Base-by-base conservation (phyloP, 1,140 invertebrate genomes). In the Temnothorax longispinosus region DNA sequence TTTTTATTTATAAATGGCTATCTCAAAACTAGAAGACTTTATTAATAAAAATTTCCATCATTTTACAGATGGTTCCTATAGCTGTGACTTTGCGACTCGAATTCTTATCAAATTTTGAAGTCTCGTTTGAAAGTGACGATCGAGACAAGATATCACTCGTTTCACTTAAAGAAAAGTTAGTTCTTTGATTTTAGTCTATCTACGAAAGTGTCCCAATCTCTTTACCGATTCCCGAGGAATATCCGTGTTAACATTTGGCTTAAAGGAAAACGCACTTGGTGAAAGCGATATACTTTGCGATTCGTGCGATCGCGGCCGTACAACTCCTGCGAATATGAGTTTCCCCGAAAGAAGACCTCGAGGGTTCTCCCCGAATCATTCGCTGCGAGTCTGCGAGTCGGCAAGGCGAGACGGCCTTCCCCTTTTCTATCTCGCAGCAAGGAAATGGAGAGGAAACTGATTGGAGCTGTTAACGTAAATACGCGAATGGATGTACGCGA, bases 401-500 rank as follows among this genome's bases (percentile, higher is more conserved):
- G 32, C 44, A 47, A 64, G 56, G 10, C 44, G 38, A 47, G 69
- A 54, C 69, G 38, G 41, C 44, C 65, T 60, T 88, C 76, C 18
- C 78, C 44, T 47, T 47, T 15, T 41, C 32, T 87, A 90, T 90
- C 85, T 74, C 86, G 78, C 77, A 89, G 76, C 85, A 88, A 88
- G 87, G 86, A 93, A 94, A 94, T 92, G 88, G 90, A 87, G 88
- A 91, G 88, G 89, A 92, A 94, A 93, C 91, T 92, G 93, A 93
- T 94, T 92, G 92, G 88, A 91, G 87, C 91, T 91, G 91, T 93
- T 93, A 94, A 93, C 92, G 91, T 92, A 93, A 94, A 94, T 94
- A 93, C 88, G 77, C 85, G 88, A 89, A 88, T 88, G 86, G 89
- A 90, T 76, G 86, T 89, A 85, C 78, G 88, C 88, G 91, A 94